phyloP scores from a whole-genome alignment of 2,797 vertebrate genomes.

The Pelochelys cantorii region DNA sequence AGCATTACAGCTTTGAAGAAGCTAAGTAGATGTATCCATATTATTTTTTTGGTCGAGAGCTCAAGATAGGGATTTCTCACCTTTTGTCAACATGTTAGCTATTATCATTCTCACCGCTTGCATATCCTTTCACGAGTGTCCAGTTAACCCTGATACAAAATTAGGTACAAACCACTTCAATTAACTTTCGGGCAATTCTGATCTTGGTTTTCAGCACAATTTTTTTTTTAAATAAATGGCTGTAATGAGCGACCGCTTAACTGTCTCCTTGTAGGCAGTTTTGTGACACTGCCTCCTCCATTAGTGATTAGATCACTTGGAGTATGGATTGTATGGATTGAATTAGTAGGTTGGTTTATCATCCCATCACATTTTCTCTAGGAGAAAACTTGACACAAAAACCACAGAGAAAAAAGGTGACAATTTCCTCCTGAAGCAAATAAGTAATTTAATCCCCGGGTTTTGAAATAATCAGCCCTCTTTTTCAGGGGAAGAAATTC shows the following conservation, averaged over 20 bases:
- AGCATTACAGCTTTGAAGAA: not conserved
- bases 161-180: not conserved
- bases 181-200: not conserved
- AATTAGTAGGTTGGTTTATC: slow-evolving; percentile 45
- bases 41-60: slow-evolving; percentile 13
- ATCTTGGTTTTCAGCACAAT: slow-evolving; percentile 20
- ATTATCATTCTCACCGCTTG: not conserved
- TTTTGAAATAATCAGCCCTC: not conserved
- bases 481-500: not conserved
- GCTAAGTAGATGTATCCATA: not conserved
- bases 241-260: slow-evolving; percentile 30
- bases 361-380: slow-evolving; percentile 15
- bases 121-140: not conserved
- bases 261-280: not conserved
- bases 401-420: not conserved
- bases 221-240: slow-evolving; percentile 37
- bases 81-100: not conserved
- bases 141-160: not conserved
- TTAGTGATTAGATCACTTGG: slow-evolving; percentile 39
- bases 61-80: not conserved
- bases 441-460: not conserved
- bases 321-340: slow-evolving; percentile 24
- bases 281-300: slow-evolving; percentile 37
- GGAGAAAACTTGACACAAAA: slow-evolving; percentile 14
- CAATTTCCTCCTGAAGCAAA: not conserved